phyloP scores from a whole-genome alignment of 2,888 invertebrate genomes.

The Sesamia inferens region DNA sequence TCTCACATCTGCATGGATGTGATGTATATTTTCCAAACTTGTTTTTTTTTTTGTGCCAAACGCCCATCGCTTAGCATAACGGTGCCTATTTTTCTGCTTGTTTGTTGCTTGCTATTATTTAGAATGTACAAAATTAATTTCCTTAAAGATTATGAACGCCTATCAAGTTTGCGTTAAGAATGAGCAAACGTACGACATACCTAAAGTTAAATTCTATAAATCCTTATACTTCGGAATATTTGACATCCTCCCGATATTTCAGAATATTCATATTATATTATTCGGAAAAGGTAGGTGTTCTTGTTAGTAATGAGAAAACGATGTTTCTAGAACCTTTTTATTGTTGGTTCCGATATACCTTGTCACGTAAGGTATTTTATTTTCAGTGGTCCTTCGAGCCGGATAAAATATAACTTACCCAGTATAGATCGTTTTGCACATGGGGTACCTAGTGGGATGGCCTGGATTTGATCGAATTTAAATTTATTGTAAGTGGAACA shows the following conservation, averaged over 20 bases:
- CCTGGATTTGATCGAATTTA: not conserved
- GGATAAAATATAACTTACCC: not conserved
- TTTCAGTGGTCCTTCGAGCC: not conserved
- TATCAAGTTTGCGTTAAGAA: not conserved
- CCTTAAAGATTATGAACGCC: too few relatives aligned
- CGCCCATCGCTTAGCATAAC: not conserved
- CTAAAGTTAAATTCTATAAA: conserved; percentile 11
- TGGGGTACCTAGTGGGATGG: not conserved
- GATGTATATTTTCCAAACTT: too few relatives aligned
- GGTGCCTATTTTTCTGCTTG: not conserved
- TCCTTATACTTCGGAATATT: conserved; percentile 9
- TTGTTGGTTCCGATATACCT: not conserved
- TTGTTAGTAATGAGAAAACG: conserved; percentile 12
- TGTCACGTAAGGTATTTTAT: not conserved
- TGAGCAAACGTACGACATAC: not conserved
- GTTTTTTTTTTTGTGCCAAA: not conserved
- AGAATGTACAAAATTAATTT: not conserved
- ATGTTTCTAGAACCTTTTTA: not conserved
- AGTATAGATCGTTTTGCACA: not conserved
- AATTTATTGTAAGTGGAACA: too few relatives aligned
- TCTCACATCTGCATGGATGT: too few relatives aligned
- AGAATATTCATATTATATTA: too few relatives aligned
- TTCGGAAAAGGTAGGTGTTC: conserved; percentile 1
- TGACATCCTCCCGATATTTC: conserved; percentile 22
- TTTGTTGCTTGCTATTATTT: not conserved